Evolutionary conservation across 1,140 invertebrate species (phyloP).

Genomic region (Idris sp.): DNA sequence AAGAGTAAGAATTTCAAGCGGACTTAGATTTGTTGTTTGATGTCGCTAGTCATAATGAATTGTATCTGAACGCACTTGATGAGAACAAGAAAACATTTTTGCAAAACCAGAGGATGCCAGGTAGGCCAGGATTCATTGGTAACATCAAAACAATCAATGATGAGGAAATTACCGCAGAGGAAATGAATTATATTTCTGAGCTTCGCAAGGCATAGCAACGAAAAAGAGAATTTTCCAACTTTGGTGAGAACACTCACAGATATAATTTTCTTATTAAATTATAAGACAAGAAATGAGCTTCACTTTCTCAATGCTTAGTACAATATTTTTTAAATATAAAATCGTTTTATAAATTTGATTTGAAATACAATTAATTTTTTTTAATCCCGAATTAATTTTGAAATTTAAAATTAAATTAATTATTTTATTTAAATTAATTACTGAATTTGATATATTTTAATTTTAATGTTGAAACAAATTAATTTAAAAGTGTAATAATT

Average conservation of each 20-base stretch:
- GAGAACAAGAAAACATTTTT: constrained; percentile 3
- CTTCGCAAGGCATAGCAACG: background rate
- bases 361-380: too few relatives aligned
- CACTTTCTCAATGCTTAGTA: too few relatives aligned
- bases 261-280: constrained; percentile 1
- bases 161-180: constrained; percentile 1
- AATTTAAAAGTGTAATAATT: too few relatives aligned
- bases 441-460: too few relatives aligned
- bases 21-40: constrained; percentile 7
- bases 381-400: too few relatives aligned
- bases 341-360: too few relatives aligned
- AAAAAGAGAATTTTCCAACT: constrained; percentile 2
- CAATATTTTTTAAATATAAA: background rate
- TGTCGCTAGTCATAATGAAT: constrained; percentile 6
- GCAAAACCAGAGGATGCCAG: constrained; percentile 6
- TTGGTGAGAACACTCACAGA: background rate
- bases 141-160: constrained; percentile 14
- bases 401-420: too few relatives aligned
- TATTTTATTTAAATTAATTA: too few relatives aligned
- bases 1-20: constrained; percentile 7
- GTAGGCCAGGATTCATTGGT: constrained; percentile 21
- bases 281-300: too few relatives aligned
- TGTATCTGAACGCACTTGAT: background rate
- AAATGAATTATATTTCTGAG: constrained; percentile 8
- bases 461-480: too few relatives aligned